These are phyloP conservation scores for Atlantisia rogersi DNA, from an alignment of 2,113 vertebrate species.

Conservation along the genomic window DNA sequence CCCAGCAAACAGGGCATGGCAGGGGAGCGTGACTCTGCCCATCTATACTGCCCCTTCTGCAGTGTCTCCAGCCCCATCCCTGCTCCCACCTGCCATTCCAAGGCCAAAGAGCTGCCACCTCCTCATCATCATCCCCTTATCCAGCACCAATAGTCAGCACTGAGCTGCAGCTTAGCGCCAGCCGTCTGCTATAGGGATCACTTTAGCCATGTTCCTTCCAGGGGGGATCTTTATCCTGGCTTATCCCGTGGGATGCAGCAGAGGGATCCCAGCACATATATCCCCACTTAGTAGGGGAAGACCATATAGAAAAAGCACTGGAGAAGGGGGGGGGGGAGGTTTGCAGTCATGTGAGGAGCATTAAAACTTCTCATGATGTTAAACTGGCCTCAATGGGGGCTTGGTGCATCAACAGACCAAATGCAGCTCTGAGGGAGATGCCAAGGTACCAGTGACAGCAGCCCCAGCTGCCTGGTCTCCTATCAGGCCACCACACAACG, in stretches of 20 bases:
- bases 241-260: neutral
- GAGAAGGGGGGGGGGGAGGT: neutral
- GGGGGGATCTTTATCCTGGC: constrained; percentile 20
- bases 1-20: accelerated
- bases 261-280: neutral
- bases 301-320: neutral
- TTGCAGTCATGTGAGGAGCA: neutral
- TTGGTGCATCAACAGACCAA: neutral
- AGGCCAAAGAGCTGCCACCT: neutral
- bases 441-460: neutral
- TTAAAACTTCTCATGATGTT: neutral
- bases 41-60: neutral
- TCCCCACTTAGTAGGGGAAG: constrained; percentile 11
- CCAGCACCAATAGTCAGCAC: neutral
- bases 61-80: neutral
- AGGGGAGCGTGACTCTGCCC: accelerated
- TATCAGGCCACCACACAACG: accelerated
- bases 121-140: neutral
- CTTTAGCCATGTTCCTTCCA: neutral
- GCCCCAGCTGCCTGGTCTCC: neutral
- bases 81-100: accelerated
- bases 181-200: neutral
- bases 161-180: constrained; percentile 29
- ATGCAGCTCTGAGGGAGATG: accelerated
- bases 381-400: neutral